A percentile compares a stretch with the other conserved stretches of the same genome.
Conservation (phyloP, 1,140 invertebrate genomes). For the Micrasema longulum region DNA sequence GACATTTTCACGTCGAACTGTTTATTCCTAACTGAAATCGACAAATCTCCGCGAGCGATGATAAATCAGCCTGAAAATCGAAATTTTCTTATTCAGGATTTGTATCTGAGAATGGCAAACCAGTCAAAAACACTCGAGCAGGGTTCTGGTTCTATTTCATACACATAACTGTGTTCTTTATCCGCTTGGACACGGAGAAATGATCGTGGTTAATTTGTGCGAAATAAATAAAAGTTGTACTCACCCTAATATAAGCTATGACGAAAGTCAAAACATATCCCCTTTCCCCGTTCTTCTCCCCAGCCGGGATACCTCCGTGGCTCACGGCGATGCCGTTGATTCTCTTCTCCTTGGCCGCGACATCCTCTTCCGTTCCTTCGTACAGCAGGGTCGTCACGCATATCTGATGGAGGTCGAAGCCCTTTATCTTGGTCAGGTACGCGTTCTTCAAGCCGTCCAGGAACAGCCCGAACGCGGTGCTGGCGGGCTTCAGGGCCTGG, state of each 20-base stretch:
- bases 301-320: slow-evolving; percentile 85
- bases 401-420: slow-evolving; percentile 85
- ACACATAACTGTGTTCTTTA: too few species aligned
- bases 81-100: too few species aligned
- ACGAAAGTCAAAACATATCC: slow-evolving; percentile 98
- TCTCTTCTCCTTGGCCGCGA: slow-evolving; percentile 81
- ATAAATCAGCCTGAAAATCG: too few species aligned
- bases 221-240: slow-evolving; percentile 54
- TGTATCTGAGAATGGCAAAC: too few species aligned
- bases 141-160: too few species aligned
- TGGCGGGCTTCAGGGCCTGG: slow-evolving; percentile 85
- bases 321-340: slow-evolving; percentile 86
- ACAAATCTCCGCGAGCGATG: too few species aligned
- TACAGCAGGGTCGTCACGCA: slow-evolving; percentile 94
- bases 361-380: slow-evolving; percentile 83
- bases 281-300: slow-evolving; percentile 92
- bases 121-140: too few species aligned
- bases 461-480: slow-evolving; percentile 77
- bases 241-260: slow-evolving; percentile 96
- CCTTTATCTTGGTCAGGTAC: slow-evolving; percentile 92
- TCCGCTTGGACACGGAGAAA: too few species aligned
- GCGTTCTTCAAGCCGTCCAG: slow-evolving; percentile 87
- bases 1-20: too few species aligned
- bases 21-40: too few species aligned
- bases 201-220: too few species aligned